These are phyloP conservation scores for Anagrus nilaparvatae DNA, from an alignment of 1,140 invertebrate species.

Conservation along the genomic window DNA sequence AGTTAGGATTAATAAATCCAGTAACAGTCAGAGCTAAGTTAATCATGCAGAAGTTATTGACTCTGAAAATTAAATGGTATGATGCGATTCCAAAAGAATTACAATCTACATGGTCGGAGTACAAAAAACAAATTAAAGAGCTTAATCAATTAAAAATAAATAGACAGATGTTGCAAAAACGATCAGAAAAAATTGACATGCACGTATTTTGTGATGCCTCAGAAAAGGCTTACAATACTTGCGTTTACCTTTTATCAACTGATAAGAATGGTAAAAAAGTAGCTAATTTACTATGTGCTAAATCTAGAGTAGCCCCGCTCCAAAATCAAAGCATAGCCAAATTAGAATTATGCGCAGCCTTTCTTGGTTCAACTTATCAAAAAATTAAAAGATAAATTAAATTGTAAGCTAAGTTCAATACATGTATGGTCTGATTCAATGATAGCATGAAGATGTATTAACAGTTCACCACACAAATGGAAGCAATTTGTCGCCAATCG, in stretches of 20 bases:
- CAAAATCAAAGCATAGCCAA: constrained; percentile 29
- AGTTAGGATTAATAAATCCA: too few relatives aligned
- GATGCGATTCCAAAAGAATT: background rate
- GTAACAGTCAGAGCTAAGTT: too few relatives aligned
- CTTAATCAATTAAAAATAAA: too few relatives aligned
- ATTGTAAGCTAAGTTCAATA: constrained; percentile 4
- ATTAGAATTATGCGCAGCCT: constrained; percentile 32
- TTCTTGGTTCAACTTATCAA: constrained; percentile 19
- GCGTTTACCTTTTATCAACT: constrained; percentile 20
- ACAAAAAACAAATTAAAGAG: background rate
- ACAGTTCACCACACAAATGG: constrained; percentile 6
- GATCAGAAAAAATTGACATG: too few relatives aligned
- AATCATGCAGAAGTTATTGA: too few relatives aligned
- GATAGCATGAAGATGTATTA: constrained; percentile 25
- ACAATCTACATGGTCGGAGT: background rate
- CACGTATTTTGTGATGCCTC: constrained; percentile 33
- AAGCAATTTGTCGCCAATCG: constrained; percentile 26
- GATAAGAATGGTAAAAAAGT: constrained; percentile 4
- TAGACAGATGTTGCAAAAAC: too few relatives aligned
- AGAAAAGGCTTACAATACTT: constrained; percentile 24
- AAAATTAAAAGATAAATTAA: constrained; percentile 9
- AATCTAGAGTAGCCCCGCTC: constrained; percentile 28
- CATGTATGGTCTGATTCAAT: constrained; percentile 29
- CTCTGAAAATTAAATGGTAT: background rate
- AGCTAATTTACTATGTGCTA: constrained; percentile 20